Conservation (phyloP, 2,797 vertebrate genomes). For the Vireo griseus region DNA sequence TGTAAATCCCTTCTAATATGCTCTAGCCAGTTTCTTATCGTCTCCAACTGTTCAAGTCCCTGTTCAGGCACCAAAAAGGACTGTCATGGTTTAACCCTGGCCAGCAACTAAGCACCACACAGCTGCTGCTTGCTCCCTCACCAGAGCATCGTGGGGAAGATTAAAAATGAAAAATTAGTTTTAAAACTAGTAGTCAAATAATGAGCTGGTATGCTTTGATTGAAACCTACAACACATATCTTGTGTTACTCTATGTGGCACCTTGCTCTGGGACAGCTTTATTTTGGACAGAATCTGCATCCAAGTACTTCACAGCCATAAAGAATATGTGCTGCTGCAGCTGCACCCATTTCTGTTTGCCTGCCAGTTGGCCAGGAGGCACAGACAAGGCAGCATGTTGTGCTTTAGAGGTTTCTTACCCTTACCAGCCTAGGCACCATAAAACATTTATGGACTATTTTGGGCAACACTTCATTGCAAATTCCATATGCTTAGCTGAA, state of each 20-base stretch:
- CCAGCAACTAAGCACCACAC: neutral
- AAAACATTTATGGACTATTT: conserved; percentile 24
- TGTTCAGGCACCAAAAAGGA: neutral
- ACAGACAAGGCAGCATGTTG: neutral
- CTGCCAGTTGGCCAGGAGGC: neutral
- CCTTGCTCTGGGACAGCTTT: neutral
- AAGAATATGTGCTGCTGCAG: neutral
- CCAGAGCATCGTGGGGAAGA: accelerated
- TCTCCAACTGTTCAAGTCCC: neutral
- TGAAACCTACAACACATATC: neutral
- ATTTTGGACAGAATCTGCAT: neutral
- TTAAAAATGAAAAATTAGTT: neutral
- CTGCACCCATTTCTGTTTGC: neutral
- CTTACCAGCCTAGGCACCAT: conserved; percentile 2
- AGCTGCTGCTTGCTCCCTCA: neutral
- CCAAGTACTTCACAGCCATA: neutral
- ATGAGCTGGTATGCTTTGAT: neutral
- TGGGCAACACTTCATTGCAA: neutral
- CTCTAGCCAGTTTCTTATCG: neutral
- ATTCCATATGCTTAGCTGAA: conserved; percentile 44
- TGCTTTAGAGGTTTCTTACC: neutral
- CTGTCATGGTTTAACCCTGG: neutral
- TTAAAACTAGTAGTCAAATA: neutral
- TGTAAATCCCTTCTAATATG: neutral
- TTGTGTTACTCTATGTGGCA: neutral